Percentiles rank a stretch among this genome's conserved stretches.
These are phyloP conservation scores for Harlomillsia oculata DNA, from an alignment of 1,140 invertebrate species.

Conservation along the genomic window DNA sequence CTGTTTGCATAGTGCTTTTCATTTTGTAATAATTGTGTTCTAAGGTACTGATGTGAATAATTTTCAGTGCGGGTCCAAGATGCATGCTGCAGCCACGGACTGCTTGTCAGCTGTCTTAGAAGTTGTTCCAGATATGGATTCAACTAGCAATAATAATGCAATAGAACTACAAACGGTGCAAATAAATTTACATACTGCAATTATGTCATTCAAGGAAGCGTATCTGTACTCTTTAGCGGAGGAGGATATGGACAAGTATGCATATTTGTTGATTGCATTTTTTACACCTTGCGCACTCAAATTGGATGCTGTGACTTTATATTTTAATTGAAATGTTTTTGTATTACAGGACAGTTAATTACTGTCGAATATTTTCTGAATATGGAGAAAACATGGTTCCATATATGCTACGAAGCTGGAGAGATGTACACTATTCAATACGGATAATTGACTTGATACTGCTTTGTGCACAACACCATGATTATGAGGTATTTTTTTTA, in stretches of 20 bases:
- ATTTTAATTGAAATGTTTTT: slow-evolving; percentile 1
- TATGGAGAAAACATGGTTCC: slow-evolving; percentile 81
- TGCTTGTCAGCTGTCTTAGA: slow-evolving; percentile 56
- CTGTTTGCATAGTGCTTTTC: neutral
- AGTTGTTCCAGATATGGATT: slow-evolving; percentile 74
- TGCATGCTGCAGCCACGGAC: slow-evolving; percentile 32
- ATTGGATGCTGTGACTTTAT: neutral
- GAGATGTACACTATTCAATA: slow-evolving; percentile 65
- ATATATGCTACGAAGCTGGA: slow-evolving; percentile 57
- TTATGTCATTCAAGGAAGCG: slow-evolving; percentile 68
- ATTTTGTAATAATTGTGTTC: neutral
- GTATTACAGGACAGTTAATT: slow-evolving; percentile 67
- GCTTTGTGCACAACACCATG: slow-evolving; percentile 88
- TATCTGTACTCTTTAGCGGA: slow-evolving; percentile 85
- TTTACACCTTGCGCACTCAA: neutral
- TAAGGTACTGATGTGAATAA: slow-evolving; percentile 5
- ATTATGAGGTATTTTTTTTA: slow-evolving; percentile 66
- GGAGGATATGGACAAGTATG: slow-evolving; percentile 75
- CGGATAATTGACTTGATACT: slow-evolving; percentile 80
- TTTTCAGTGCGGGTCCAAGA: slow-evolving; percentile 22
- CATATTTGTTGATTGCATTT: slow-evolving; percentile 19
- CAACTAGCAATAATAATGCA: slow-evolving; percentile 59
- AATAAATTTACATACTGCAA: slow-evolving; percentile 66
- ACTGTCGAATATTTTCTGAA: slow-evolving; percentile 90
- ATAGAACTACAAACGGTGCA: slow-evolving; percentile 52